Evolutionary conservation across 2,113 vertebrate species (phyloP).

Genomic region (Fregetta grallaria): DNA sequence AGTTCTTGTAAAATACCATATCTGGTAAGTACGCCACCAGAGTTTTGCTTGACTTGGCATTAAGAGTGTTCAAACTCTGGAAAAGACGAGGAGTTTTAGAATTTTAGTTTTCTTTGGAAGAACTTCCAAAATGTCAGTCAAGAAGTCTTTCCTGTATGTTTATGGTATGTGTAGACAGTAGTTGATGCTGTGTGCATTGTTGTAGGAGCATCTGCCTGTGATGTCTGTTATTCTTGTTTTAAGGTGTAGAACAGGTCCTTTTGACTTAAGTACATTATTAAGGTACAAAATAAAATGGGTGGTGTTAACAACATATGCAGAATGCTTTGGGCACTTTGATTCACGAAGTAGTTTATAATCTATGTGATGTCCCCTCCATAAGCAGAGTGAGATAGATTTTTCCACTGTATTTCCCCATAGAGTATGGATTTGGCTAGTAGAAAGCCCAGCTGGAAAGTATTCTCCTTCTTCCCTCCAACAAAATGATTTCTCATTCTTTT

Average conservation of each 20-base stretch:
- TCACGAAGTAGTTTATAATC: not conserved
- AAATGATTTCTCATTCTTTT: not conserved
- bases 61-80: not conserved
- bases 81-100: not conserved
- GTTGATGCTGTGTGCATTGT: not conserved
- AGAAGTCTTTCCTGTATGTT: not conserved
- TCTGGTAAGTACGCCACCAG: not conserved
- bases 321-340: not conserved
- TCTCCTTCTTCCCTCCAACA: not conserved
- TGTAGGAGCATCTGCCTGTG: not conserved
- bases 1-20: not conserved
- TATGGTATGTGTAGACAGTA: not conserved
- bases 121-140: not conserved
- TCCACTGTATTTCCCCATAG: not conserved
- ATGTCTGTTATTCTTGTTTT: not conserved
- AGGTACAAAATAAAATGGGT: not conserved
- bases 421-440: not conserved
- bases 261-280: not conserved
- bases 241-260: not conserved
- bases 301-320: not conserved
- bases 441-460: not conserved
- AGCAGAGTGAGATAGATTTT: not conserved
- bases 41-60: not conserved
- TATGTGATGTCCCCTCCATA: not conserved
- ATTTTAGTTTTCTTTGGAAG: not conserved